Evolutionary conservation across 2,113 vertebrate genomes (phyloP).

Genomic region (Phrynocephalus versicolor): DNA sequence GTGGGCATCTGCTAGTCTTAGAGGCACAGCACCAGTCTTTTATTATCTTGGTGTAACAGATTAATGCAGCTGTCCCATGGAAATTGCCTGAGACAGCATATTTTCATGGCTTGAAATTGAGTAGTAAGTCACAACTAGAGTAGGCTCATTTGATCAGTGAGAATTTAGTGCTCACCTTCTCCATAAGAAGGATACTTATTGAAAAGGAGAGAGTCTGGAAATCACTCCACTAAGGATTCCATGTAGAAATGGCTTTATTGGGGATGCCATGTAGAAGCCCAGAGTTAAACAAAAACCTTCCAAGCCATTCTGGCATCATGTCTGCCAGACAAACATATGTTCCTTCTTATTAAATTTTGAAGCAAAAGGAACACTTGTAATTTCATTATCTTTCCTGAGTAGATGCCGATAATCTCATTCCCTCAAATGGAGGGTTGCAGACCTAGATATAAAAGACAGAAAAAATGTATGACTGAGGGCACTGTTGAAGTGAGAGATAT

Average conservation of each 20-base stretch:
- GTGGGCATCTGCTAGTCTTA: no score
- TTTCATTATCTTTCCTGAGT: constrained; percentile 14
- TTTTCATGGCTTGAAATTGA: no score
- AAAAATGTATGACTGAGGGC: neutral
- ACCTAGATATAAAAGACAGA: neutral
- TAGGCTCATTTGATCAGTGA: no score
- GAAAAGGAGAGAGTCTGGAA: neutral
- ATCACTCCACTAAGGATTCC: neutral
- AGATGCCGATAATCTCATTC: constrained; percentile 15
- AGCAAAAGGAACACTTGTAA: constrained; percentile 6
- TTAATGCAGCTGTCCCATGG: no score
- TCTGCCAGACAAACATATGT: constrained; percentile 14
- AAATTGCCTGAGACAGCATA: no score
- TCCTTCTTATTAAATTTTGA: constrained; percentile 18
- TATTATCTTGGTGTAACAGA: no score
- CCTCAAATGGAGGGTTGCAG: constrained; percentile 5
- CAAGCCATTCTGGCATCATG: neutral
- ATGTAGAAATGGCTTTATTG: neutral
- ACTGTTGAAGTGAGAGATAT: constrained; percentile 6
- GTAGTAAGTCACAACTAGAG: no score
- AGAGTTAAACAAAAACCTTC: neutral
- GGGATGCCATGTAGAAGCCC: neutral
- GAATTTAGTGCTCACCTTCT: neutral
- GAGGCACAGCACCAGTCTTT: no score
- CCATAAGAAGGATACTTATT: neutral